Percentiles rank a stretch among this genome's conserved stretches.
Conservation (phyloP, 2,113 vertebrate species). For the Erinaceus europaeus region DNA sequence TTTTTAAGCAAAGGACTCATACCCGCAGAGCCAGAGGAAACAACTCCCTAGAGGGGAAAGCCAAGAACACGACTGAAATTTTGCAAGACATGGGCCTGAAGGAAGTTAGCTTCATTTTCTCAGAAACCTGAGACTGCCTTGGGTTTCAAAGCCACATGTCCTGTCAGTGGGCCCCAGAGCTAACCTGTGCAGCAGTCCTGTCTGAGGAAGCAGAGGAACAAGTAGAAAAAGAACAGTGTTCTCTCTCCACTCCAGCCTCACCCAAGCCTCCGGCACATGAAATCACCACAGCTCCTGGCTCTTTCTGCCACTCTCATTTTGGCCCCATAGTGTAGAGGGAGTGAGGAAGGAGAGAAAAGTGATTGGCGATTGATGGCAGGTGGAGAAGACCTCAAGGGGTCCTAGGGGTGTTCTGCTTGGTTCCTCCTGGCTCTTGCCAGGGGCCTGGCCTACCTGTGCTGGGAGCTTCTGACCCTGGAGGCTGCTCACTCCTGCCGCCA, state of each 20-base stretch:
- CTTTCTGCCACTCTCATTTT: not conserved
- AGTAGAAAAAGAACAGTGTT: not conserved
- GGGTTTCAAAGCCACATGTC: not conserved
- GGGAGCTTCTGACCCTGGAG: not conserved
- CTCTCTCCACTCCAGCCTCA: no score
- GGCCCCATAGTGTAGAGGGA: no score
- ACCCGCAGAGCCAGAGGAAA: not conserved
- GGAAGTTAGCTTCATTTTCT: conserved; percentile 12
- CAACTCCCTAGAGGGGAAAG: not conserved
- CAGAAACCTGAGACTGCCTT: not conserved
- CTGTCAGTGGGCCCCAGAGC: not conserved
- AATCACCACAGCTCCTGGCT: not conserved
- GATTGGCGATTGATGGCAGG: no score
- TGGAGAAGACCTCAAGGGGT: no score
- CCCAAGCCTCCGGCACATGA: fast-evolving
- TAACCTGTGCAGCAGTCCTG: not conserved
- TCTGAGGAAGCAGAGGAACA: not conserved
- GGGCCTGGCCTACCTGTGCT: not conserved
- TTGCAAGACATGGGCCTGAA: not conserved
- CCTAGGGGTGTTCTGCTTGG: no score
- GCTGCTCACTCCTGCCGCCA: not conserved
- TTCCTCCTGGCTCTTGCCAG: no score
- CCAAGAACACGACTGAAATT: not conserved
- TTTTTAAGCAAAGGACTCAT: not conserved
- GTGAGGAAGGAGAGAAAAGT: fast-evolving